Base-by-base conservation (phyloP, 2,113 vertebrate genomes). In the Chionomys nivalis region DNA sequence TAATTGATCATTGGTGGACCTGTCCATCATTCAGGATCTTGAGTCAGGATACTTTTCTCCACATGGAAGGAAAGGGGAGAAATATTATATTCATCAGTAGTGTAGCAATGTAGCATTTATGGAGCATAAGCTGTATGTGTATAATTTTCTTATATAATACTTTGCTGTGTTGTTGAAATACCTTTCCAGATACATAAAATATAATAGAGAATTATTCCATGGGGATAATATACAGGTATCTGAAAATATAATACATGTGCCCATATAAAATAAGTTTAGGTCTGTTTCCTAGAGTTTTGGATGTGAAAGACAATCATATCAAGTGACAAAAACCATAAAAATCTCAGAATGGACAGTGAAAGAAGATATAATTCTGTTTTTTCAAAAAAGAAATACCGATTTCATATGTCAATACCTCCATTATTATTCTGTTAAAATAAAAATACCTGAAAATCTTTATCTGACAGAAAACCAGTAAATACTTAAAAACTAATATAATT, bases 311-410 rank as follows among this genome's bases (percentile, higher is more conserved):
- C 94, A 77, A 91, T 9, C 3, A 68, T 96, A 63, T 96, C 86
- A 36, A 95, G 61, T 76, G 68, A 63, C 7, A 4, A 9, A 90
- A 2, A 44, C 12, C 5, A 66, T 26, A 0, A 14, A 58, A 16
- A 11, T 93, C 82, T 63, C 94, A n/a, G 92, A 81, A 52, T 63
- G 93, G 24, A 96, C 93, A 94, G 92, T 97, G 96, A 87, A 26
- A 47, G 24, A 89, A 70, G 23, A 26, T 39, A 61, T 24, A 16
- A 52, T 73, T 87, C 10, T 42, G 11, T 36, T 68, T 78, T 0
- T 61, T 39, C 8, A 75, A 89, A 94, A 76, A 39, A 55, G 58
- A 96, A 97, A 97, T 88, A 44, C 12, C 93, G 96, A 75, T 92
- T 97, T 96, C 91, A 87, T 33, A 68, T 73, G 66, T 95, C 78